These are phyloP conservation scores for Melierax canorus DNA, from an alignment of 2,113 vertebrate genomes.

Conservation along the genomic window DNA sequence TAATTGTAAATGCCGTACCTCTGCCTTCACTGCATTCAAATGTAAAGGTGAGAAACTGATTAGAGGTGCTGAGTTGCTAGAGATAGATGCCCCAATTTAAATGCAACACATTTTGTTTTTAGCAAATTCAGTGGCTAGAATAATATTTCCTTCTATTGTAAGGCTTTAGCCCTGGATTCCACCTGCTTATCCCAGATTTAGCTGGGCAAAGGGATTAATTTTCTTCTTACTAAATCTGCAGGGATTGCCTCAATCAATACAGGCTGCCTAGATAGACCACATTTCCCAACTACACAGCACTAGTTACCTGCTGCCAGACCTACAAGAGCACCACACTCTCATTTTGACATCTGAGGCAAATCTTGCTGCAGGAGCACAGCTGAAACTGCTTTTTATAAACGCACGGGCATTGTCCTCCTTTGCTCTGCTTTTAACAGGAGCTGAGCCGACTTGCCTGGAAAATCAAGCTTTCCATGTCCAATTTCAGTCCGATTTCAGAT, in stretches of 20 bases:
- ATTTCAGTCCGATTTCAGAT: neutral
- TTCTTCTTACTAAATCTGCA: neutral
- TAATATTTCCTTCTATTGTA: slow-evolving; percentile 66
- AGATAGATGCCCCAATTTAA: slow-evolving; percentile 63
- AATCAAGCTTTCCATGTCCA: neutral
- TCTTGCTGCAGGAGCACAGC: neutral
- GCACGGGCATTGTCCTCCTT: neutral
- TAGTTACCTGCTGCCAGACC: neutral
- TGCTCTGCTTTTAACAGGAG: neutral
- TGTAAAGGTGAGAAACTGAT: slow-evolving; percentile 61
- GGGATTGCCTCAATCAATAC: neutral
- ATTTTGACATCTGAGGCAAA: neutral
- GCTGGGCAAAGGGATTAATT: neutral
- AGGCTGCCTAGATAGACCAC: neutral
- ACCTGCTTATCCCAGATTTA: neutral
- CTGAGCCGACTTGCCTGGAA: neutral
- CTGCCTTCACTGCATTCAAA: slow-evolving; percentile 53
- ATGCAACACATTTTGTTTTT: slow-evolving; percentile 62
- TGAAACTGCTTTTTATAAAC: neutral
- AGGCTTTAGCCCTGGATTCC: slow-evolving; percentile 37
- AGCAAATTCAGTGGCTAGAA: slow-evolving; percentile 56
- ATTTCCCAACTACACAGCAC: neutral
- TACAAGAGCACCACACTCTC: neutral
- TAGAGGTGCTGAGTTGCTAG: slow-evolving; percentile 43
- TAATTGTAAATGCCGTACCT: slow-evolving; percentile 63